These are phyloP conservation scores for Leptopilina myrica DNA, from an alignment of 2,888 invertebrate genomes.

Conservation along the genomic window DNA sequence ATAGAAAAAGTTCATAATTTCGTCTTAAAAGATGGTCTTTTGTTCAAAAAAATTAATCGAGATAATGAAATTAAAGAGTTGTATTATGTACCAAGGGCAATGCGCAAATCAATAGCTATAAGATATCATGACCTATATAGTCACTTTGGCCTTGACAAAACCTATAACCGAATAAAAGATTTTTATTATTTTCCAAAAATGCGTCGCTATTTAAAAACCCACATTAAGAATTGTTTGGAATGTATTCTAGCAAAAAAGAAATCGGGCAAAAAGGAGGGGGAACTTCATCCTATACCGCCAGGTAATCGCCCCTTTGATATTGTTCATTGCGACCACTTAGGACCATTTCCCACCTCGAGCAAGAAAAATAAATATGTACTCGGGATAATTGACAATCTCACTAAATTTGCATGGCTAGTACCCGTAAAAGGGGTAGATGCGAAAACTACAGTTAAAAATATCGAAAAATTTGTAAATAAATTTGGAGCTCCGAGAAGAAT, in stretches of 20 bases:
- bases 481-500: slow-evolving; percentile 55
- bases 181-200: slow-evolving; percentile 33
- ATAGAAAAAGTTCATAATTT: slow-evolving; percentile 31
- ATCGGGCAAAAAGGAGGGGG: slow-evolving; percentile 47
- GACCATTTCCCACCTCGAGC: slow-evolving; percentile 49
- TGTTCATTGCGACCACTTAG: slow-evolving; percentile 55
- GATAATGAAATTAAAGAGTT: slow-evolving; percentile 7
- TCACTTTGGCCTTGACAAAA: slow-evolving; percentile 39
- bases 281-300: slow-evolving; percentile 52
- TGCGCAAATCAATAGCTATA: slow-evolving; percentile 49
- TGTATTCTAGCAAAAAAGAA: slow-evolving; percentile 51
- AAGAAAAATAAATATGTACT: slow-evolving; percentile 52
- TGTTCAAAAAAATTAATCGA: slow-evolving; percentile 41
- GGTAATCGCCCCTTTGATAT: slow-evolving; percentile 53
- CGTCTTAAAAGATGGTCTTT: slow-evolving; percentile 30
- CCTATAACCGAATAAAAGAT: background rate
- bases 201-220: slow-evolving; percentile 43
- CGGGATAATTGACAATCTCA: slow-evolving; percentile 50
- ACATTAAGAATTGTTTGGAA: slow-evolving; percentile 41
- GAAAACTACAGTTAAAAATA: slow-evolving; percentile 42
- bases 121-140: slow-evolving; percentile 54
- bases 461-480: slow-evolving; percentile 52
- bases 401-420: slow-evolving; percentile 48
- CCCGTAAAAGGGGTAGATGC: slow-evolving; percentile 51
- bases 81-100: slow-evolving; percentile 47